Evolutionary conservation across 2,888 invertebrate species (phyloP), one percentile per base, ranked within the genome.

Genomic region (Ischnus inquisitorius): DNA sequence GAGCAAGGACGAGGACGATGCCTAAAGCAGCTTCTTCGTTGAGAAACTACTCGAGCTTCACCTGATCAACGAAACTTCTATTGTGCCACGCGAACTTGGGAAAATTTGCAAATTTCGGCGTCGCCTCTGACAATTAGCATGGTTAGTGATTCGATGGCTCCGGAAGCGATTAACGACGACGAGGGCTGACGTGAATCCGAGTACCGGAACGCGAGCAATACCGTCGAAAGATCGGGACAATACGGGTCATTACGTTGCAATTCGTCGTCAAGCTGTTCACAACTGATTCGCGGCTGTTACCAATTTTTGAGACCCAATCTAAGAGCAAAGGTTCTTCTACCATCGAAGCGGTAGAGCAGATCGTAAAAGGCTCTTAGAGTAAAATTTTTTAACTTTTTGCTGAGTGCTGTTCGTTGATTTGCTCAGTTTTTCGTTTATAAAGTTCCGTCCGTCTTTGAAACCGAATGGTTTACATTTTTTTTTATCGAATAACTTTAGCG

Each of bases 41-140:
- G 46, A 12, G n/a, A 54, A 75, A 68, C 67, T 80, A 8, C 48
- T 25, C 41, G 28, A 28, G 28, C 19, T 46, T 60, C n/a, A 46
- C 0, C 12, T 60, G 28, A 68, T 65, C 34, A 34, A 68, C 74
- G 2, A 75, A 80, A 68, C 75, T 80, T 75, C 51, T 19, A 51
- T 76, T 46, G 14, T 72, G 43, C 62, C 54, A 64, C 46, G 54
- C 28, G 48, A 75, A 80, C 39, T 75, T 57, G 22, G 19, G 54
- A 54, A 54, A 54, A 76, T 54, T 62, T 68, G 51, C 46, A 68
- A 68, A 62, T 80, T 51, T 25, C 60, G 12, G 12, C 34, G 34
- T 67, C 10, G 16, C 39, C 19, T 25, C 1, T 6, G 57, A n/a
- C 34, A 28, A 74, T 74, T 74, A 80, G 67, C 60, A 48, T 41